Conservation (phyloP, 2,113 vertebrate species). For the Nansenia antarctica region DNA sequence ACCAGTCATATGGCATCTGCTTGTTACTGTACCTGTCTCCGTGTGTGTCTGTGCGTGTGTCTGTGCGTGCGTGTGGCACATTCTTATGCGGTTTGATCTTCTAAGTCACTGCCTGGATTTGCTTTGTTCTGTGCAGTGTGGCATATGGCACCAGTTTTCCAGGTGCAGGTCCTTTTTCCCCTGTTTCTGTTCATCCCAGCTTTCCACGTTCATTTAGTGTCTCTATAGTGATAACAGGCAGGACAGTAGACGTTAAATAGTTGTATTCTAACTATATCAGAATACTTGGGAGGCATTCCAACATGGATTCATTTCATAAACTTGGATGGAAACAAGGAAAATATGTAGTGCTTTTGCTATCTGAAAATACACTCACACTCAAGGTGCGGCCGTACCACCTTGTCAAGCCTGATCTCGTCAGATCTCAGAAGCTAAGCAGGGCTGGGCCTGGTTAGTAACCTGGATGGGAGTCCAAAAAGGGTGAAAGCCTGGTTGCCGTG, state of each 20-base stretch:
- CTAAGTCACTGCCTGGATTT: neutral
- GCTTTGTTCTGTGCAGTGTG: neutral
- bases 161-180: neutral
- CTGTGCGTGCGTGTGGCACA: neutral
- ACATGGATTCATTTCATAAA: neutral
- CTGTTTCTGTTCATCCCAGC: neutral
- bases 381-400: no score
- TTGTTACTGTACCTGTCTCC: neutral
- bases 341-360: no score
- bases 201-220: neutral
- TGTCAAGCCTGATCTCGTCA: no score
- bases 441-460: no score
- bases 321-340: no score
- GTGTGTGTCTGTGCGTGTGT: neutral
- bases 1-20: neutral
- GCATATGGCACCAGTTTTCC: neutral
- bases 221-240: no score
- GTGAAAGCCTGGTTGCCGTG: no score
- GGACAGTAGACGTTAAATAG: neutral
- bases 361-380: no score
- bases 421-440: no score
- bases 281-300: neutral
- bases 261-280: neutral
- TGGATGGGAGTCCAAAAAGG: no score
- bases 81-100: neutral